Conservation (phyloP, 1,140 invertebrate genomes). For the Hesperophylax magnus region DNA sequence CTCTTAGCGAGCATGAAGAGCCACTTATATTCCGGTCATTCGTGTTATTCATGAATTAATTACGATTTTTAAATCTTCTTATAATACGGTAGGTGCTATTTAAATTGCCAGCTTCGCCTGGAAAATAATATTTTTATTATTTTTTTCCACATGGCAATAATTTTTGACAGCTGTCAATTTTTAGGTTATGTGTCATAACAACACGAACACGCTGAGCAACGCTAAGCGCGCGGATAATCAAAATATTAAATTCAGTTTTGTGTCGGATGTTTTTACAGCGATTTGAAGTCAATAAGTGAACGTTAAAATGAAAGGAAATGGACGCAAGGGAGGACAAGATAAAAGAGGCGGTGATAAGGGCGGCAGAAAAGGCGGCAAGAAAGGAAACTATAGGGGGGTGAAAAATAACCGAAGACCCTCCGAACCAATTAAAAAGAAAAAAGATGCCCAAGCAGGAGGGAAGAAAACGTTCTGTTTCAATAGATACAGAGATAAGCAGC, state of each 20-base stretch:
- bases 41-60: too few species aligned
- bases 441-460: slow-evolving; percentile 58
- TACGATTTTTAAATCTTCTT: too few species aligned
- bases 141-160: slow-evolving; percentile 8
- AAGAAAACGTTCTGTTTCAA: slow-evolving; percentile 68
- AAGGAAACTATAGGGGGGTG: slow-evolving; percentile 24
- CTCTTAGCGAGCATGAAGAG: too few species aligned
- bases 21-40: too few species aligned
- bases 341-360: slow-evolving; percentile 25
- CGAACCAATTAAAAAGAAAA: slow-evolving; percentile 56
- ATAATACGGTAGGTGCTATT: too few species aligned
- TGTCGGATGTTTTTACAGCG: neutral
- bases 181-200: slow-evolving; percentile 24
- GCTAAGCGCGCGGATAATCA: neutral
- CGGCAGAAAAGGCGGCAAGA: slow-evolving; percentile 39
- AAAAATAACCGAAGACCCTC: slow-evolving; percentile 41
- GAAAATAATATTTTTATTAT: too few species aligned
- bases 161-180: slow-evolving; percentile 35
- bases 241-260: neutral
- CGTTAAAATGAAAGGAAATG: slow-evolving; percentile 37
- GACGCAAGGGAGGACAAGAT: neutral
- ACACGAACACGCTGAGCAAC: neutral
- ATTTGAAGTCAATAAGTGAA: neutral
- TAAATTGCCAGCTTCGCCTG: too few species aligned
- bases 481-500: slow-evolving; percentile 68